Percentiles rank a stretch among this genome's conserved stretches.
Evolutionary conservation across 2,888 invertebrate genomes (phyloP).

Genomic region (Caenorhabditis auriculariae): DNA sequence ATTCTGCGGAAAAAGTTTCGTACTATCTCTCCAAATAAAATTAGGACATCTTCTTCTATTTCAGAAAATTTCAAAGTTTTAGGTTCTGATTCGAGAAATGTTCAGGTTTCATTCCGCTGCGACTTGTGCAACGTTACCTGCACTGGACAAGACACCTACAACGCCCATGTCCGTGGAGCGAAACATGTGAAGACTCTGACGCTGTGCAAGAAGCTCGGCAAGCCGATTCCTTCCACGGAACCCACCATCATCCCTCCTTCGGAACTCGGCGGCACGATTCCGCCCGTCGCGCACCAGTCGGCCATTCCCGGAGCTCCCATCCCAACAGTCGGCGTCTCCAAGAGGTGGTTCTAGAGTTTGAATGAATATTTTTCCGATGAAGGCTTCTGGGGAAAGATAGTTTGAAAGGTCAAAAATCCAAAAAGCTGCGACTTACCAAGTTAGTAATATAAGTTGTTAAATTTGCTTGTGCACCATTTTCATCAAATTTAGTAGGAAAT

Average conservation of each 20-base stretch:
- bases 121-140: conserved; percentile 97
- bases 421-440: too few species aligned
- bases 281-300: conserved; percentile 6
- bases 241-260: conserved; percentile 77
- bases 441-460: too few species aligned
- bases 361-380: conserved; percentile 77
- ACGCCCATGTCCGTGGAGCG: conserved; percentile 87
- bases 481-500: too few species aligned
- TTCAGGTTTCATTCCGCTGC: conserved; percentile 78
- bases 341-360: conserved; percentile 62
- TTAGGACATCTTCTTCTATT: too few species aligned
- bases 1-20: too few species aligned
- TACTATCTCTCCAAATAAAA: too few species aligned
- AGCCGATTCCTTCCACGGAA: conserved; percentile 92
- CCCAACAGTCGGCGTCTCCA: conserved; percentile 1
- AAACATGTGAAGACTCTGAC: conserved; percentile 96
- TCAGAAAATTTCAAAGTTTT: too few species aligned
- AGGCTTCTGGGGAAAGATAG: neutral
- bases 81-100: too few species aligned
- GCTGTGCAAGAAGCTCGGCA: conserved; percentile 92
- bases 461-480: too few species aligned
- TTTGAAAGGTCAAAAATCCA: too few species aligned
- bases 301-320: conserved; percentile 1
- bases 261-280: conserved; percentile 13
- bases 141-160: conserved; percentile 96